phyloP scores from a whole-genome alignment of 2,113 vertebrate genomes.

The Callaeas wilsoni region DNA sequence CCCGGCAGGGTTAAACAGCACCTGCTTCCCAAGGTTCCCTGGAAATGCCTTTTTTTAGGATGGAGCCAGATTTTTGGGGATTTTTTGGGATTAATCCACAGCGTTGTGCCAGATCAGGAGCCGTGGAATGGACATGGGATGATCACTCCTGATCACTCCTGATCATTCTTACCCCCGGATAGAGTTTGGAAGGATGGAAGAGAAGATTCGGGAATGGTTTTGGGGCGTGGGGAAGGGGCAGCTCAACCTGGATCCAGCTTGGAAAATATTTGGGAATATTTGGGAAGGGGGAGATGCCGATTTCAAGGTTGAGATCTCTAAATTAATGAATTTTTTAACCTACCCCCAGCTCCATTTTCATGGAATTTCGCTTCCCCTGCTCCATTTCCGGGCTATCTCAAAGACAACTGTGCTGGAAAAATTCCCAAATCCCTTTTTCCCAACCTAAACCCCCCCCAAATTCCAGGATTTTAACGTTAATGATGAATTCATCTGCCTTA shows the following conservation, averaged over 20 bases:
- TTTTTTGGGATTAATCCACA: not conserved
- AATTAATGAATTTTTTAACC: not conserved
- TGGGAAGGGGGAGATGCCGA: not conserved
- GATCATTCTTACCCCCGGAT: too few species aligned
- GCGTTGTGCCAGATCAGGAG: not conserved
- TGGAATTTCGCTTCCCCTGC: not conserved
- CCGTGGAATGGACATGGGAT: not conserved
- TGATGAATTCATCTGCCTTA: not conserved
- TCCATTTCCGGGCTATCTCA: not conserved
- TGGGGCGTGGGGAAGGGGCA: not conserved
- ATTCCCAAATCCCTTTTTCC: not conserved
- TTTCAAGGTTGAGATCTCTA: not conserved
- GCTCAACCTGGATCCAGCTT: not conserved
- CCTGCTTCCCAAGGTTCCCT: not conserved
- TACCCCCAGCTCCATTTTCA: accelerated
- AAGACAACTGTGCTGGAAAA: not conserved
- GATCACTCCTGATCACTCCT: not conserved
- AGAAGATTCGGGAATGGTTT: not conserved
- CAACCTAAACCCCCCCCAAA: not conserved
- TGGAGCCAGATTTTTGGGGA: not conserved
- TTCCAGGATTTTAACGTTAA: not conserved
- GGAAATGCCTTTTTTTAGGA: not conserved
- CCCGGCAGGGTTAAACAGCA: not conserved
- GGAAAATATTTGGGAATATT: not conserved
- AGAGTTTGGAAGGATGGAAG: not conserved